Percentiles rank a stretch among this genome's conserved stretches.
Conservation (phyloP, 2,888 invertebrate species). For the Eupithecia insigniata region DNA sequence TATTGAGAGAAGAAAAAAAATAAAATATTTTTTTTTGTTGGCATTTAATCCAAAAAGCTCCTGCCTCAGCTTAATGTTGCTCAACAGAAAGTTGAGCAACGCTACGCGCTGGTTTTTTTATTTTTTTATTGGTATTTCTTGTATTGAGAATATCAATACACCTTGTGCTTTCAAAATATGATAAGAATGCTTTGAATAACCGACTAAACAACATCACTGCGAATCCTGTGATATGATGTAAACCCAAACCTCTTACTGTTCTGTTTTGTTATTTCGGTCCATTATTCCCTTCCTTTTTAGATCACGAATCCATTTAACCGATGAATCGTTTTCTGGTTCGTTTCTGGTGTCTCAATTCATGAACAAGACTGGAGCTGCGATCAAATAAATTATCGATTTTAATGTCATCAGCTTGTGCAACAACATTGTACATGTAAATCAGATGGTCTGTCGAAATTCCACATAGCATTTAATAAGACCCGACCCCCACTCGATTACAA, state of each 20-base stretch:
- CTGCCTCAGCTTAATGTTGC: too few species aligned
- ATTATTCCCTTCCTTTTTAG: background rate
- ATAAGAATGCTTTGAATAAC: background rate
- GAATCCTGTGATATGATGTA: background rate
- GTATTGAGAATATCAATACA: too few species aligned
- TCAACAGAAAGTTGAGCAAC: too few species aligned
- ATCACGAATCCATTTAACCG: background rate
- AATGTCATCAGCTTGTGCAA: slow-evolving; percentile 30
- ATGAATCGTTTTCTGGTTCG: background rate
- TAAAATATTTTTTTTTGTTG: too few species aligned
- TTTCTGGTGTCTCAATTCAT: background rate
- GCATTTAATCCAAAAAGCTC: too few species aligned
- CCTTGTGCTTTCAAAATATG: too few species aligned
- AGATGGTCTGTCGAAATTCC: slow-evolving; percentile 32
- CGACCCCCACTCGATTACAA: slow-evolving; percentile 59
- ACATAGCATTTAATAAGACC: slow-evolving; percentile 44
- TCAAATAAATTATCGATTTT: slow-evolving; percentile 33
- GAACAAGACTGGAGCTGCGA: slow-evolving; percentile 12
- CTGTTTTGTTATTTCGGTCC: background rate
- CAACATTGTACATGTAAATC: slow-evolving; percentile 30
- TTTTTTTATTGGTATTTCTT: too few species aligned
- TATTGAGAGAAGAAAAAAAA: too few species aligned
- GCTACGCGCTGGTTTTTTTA: too few species aligned
- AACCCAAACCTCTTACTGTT: background rate
- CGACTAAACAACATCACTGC: background rate